Base-by-base conservation (phyloP, 2,113 vertebrate species). In the Cochlearius cochlearius region DNA sequence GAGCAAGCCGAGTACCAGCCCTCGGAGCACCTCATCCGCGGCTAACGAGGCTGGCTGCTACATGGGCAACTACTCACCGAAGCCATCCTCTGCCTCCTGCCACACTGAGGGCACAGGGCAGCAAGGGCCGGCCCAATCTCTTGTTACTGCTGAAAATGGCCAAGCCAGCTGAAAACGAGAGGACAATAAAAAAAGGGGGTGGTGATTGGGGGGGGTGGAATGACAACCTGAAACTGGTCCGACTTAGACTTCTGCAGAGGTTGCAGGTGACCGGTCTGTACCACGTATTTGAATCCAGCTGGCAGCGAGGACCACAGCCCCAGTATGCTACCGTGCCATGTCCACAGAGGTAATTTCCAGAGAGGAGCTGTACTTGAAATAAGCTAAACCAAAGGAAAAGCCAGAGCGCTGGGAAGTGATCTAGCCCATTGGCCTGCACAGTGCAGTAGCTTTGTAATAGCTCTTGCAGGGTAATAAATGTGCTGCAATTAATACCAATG, bases 191-290 rank as follows among this genome's bases (percentile, higher is more conserved):
- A 32, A 12, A 38, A 6, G 8, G 6, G 34, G 19, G 23, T 14
- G 53, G 16, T 10, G 45, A 19, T 19, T 43, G 2, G 2, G 1
- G 5, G 12, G 5, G 4, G 14, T 8, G 5, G 1, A 3, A 34
- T 23, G 32, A 78, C 0, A 0, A 39, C 27, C 72, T 12, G 23
- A 89, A 56, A 38, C 13, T 39, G 23, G 72, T 22, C 55, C 52
- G 36, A 64, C 20, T 71, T 13, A 21, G 36, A 52, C 27, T 49
- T 81, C 55, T 71, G 41, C 81, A 92, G 53, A 87, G 59, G 36
- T 34, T 77, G 49, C 63, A 89, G 55, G 50, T 72, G 60, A 92
- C 34, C 49, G 27, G 19, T 5, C 22, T 12, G 64, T 12, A 55
- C 36, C 56, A 36, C 12, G 20, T 7, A 34, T 12, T 29, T 52